Evolutionary conservation across 2,888 invertebrate genomes (phyloP), one percentile per base, ranked within the genome.

Genomic region (Brachyopa scutellaris): DNA sequence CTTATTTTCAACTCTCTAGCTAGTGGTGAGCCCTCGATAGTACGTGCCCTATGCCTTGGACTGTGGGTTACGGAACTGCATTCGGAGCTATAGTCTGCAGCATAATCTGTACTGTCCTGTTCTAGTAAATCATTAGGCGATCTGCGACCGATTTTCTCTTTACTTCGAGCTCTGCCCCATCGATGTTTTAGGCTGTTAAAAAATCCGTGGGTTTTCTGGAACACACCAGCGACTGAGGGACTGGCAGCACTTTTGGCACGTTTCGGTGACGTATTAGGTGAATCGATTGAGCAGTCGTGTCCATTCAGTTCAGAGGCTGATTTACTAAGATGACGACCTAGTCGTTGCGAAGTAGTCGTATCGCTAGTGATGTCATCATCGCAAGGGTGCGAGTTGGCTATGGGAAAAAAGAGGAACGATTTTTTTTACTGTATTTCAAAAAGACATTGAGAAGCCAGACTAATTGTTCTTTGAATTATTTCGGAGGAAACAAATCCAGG

Each of bases 121-220:
- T 93, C 92, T 0, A 92, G 91, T 13, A 92, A 89, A 3, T 92
- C 92, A 67, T 92, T 92, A 33, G 93, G 93, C 2, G 92, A 92
- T 86, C 93, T 93, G 87, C 92, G 93, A 2, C 90, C 90, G 11
- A 87, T 55, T 84, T 95, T 92, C 88, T 95, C 95, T 87, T 94
- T 93, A 87, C 95, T 95, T 61, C 93, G 92, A 84, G 95, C 94
- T 51, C 95, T 93, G 84, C 93, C 93, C 95, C 95, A 96, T 55
- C 95, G 95, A 87, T 93, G 95, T 92, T 95, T 95, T 61, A 96
- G 91, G 86, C 95, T 95, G 84, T 94, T 94, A 88, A 96, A 95
- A 91, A 96, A 96, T 85, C 95, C 95, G 87, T 95, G 95, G 0
- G 96, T 96, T 86, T 95, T 93, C 88, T 96, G 95, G 59, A 96